Conservation (phyloP, 2,113 vertebrate genomes). For the Paraplagusia blochii region DNA sequence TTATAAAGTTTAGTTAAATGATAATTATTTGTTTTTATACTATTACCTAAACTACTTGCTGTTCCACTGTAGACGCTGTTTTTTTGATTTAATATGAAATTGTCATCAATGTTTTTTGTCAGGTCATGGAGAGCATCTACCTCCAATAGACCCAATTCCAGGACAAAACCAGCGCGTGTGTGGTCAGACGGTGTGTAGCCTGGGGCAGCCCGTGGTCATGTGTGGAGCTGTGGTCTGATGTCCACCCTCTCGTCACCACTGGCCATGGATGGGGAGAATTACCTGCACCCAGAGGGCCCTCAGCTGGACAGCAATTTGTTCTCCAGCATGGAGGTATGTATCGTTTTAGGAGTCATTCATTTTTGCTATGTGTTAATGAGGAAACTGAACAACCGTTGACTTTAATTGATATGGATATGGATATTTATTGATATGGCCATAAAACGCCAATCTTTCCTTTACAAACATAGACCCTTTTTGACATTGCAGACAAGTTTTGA, state of each 20-base stretch:
- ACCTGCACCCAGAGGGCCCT: conserved; percentile 76
- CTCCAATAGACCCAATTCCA: conserved; percentile 44
- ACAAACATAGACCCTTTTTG: too few relatives aligned
- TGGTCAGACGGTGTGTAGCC: conserved; percentile 35
- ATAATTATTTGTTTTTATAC: not conserved
- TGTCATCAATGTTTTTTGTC: conserved; percentile 3
- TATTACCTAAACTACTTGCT: too few relatives aligned
- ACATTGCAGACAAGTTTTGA: not conserved
- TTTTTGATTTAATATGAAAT: not conserved
- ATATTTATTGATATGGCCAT: too few relatives aligned
- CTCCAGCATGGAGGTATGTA: conserved; percentile 69
- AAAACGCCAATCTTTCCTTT: too few relatives aligned
- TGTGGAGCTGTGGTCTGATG: conserved; percentile 72
- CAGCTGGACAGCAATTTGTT: conserved; percentile 72
- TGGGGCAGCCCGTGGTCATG: conserved; percentile 66
- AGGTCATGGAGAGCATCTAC: conserved; percentile 70
- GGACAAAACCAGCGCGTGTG: conserved; percentile 46
- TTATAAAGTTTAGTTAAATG: too few relatives aligned
- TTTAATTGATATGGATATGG: too few relatives aligned
- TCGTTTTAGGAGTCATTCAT: too few relatives aligned
- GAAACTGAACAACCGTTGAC: too few relatives aligned
- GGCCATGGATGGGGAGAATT: conserved; percentile 81
- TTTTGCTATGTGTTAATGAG: too few relatives aligned
- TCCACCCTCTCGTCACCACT: conserved; percentile 71
- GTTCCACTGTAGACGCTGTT: too few relatives aligned